Conservation (phyloP, 2,113 vertebrate species). For the Erpornis zantholeuca region DNA sequence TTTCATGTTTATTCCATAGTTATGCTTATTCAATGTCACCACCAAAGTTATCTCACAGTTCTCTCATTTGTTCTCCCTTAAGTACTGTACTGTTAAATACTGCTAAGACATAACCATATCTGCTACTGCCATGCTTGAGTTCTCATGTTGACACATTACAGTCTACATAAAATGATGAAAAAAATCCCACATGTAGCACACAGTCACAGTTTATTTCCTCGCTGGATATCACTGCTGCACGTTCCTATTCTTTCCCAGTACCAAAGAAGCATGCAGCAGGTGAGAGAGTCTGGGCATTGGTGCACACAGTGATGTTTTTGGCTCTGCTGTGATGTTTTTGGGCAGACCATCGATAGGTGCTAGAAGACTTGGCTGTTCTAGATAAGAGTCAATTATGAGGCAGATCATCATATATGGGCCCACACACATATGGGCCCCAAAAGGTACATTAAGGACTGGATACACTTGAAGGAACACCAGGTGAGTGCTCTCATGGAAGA, state of each 20-base stretch:
- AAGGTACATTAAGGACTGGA: background rate
- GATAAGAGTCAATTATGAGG: background rate
- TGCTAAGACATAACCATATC: background rate
- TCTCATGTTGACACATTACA: background rate
- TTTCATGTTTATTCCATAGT: background rate
- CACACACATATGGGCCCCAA: background rate
- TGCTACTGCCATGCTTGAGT: background rate
- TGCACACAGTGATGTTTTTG: background rate
- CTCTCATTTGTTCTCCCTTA: background rate
- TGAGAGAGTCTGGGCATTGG: background rate
- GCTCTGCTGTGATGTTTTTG: no score
- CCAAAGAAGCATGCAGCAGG: background rate
- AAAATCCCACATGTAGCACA: background rate
- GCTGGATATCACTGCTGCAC: background rate
- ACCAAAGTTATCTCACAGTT: background rate
- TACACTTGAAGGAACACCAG: background rate
- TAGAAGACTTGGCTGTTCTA: background rate
- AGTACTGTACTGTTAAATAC: background rate
- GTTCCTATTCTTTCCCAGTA: background rate
- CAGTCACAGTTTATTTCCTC: background rate
- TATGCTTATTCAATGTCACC: background rate
- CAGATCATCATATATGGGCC: background rate
- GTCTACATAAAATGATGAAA: background rate
- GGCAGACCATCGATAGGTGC: background rate
- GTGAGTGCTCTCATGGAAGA: background rate